Evolutionary conservation across 2,113 vertebrate species (phyloP).

Genomic region (Silurus glanis): DNA sequence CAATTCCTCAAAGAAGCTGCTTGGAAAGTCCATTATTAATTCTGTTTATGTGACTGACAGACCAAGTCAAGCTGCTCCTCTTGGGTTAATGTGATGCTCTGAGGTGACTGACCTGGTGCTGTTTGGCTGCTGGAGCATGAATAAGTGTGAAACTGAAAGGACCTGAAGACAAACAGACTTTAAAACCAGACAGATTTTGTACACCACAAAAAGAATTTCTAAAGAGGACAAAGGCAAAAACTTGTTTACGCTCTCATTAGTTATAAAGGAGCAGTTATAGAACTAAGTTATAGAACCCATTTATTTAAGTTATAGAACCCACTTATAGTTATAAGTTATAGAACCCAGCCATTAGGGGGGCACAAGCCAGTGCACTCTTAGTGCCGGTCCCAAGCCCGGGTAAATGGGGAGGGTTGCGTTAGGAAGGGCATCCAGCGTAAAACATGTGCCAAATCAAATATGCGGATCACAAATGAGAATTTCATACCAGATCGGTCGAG

Average conservation of each 20-base stretch:
- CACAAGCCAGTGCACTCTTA: too few relatives aligned
- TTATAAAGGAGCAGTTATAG: not conserved
- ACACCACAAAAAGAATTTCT: not conserved
- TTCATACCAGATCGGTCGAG: too few relatives aligned
- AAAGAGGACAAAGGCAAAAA: too few relatives aligned
- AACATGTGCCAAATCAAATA: too few relatives aligned
- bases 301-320: too few relatives aligned
- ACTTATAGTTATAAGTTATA: too few relatives aligned
- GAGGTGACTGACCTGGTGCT: not conserved
- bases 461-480: too few relatives aligned
- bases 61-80: not conserved
- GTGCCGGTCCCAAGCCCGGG: too few relatives aligned
- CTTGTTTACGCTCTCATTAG: not conserved
- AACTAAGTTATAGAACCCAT: too few relatives aligned
- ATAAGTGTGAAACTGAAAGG: slow-evolving; percentile 3
- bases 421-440: too few relatives aligned
- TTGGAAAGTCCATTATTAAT: not conserved
- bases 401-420: too few relatives aligned
- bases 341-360: too few relatives aligned
- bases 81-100: not conserved
- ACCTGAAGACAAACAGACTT: not conserved
- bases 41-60: not conserved
- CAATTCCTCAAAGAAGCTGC: not conserved
- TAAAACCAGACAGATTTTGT: not conserved
- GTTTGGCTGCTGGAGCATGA: slow-evolving; percentile 10